Conservation (phyloP, 2,797 vertebrate genomes). For the Artibeus jamaicensis region DNA sequence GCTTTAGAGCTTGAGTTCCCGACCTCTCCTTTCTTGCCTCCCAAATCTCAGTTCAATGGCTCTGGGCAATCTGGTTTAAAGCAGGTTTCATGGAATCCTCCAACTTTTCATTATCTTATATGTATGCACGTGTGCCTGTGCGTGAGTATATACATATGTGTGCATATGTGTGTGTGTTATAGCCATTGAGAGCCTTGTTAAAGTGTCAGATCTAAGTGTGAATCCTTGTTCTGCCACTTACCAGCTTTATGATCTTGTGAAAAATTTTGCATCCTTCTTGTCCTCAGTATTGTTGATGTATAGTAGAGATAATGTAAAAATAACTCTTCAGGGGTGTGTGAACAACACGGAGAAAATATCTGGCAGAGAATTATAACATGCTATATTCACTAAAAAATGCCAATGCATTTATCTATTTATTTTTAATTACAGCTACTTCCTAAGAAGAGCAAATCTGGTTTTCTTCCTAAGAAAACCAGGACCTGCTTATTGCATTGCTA, state of each 20-base stretch:
- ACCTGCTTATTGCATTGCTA: background rate
- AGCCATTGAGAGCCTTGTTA: background rate
- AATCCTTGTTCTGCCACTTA: background rate
- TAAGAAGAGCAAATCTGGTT: background rate
- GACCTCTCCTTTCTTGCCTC: background rate
- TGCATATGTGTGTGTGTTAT: background rate
- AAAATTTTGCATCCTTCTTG: background rate
- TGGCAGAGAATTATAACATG: background rate
- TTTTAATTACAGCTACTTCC: background rate
- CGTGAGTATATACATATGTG: background rate
- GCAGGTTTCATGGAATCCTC: background rate
- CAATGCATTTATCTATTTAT: background rate
- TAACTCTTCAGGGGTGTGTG: background rate
- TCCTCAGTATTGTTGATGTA: background rate
- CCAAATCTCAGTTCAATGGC: background rate
- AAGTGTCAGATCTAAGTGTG: background rate
- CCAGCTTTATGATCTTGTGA: background rate
- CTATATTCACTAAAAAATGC: background rate
- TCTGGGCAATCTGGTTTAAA: background rate
- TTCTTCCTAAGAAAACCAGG: background rate
- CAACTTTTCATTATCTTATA: background rate
- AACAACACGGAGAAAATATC: background rate
- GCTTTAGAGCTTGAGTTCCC: background rate
- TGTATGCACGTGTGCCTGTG: background rate
- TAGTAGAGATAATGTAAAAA: background rate